Base-by-base conservation (phyloP, 2,888 invertebrate genomes). In the Noctua comes region DNA sequence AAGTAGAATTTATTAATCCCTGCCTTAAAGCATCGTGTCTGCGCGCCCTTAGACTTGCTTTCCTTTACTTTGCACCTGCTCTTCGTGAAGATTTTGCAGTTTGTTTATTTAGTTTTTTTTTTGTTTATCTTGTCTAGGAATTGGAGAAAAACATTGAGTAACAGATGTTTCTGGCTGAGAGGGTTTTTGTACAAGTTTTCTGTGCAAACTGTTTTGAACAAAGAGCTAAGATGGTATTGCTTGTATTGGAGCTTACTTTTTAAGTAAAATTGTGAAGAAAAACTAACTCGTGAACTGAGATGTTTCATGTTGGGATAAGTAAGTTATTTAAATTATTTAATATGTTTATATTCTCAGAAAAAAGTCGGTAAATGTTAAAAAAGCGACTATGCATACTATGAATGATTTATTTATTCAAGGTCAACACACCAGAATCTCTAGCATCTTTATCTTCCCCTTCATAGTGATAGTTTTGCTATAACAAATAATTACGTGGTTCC, bases 101-200 rank as follows among this genome's bases (percentile, higher is more conserved):
- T 76, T 73, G 40, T 57, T 84, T 73, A 71, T 82, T 74, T 48
- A 59, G 43, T 71, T 40, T 73, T 54, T 54, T 51, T 57, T 36
- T 59, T 73, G 62, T 72, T 76, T 62, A 66, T 76, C 64, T 74
- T 68, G 54, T 76, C 64, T 59, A 40, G 59, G 68, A 80, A 79
- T 85, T 86, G 81, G 36, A 79, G 73, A 82, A 83, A 75, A 82
- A 83, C 88, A 65, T 68, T 79, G 59, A 86, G 73, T 73, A 82
- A 74, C 73, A 74, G 86, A 82, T 80, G 86, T 36, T 79, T 59
- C 73, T 76, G 40, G 64, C 16, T 59, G 51, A 65, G 43, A 31
- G 74, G 40, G 68, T 69, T 77, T 72, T 79, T 72, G 54, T 76
- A 13, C 13, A 65, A 73, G 59, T 86, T 79, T 71, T 71, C 57